Evolutionary conservation across 2,113 vertebrate species (phyloP).

Genomic region (Bos javanicus): DNA sequence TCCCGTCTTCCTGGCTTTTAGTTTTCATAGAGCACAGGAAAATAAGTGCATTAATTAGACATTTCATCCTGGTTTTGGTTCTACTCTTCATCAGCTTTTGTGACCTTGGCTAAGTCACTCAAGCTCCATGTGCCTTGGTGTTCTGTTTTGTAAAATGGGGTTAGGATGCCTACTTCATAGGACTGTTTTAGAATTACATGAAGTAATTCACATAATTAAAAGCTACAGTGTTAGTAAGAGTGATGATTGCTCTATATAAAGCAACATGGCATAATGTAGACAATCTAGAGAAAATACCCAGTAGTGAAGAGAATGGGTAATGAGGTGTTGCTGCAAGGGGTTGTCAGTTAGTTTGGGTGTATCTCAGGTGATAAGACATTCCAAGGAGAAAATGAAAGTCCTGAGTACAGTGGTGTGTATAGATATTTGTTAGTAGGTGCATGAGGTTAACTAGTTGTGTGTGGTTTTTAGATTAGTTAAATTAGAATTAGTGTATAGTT

Average conservation of each 20-base stretch:
- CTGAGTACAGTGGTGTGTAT: not conserved
- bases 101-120: not conserved
- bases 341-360: not conserved
- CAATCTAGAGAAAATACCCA: not conserved
- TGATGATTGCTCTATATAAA: not conserved
- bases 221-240: not conserved
- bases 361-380: not conserved
- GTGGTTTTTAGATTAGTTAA: not conserved
- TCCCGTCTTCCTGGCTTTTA: not conserved
- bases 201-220: conserved; percentile 21
- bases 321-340: not conserved
- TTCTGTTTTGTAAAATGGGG: not conserved
- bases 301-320: not conserved
- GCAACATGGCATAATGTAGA: not conserved
- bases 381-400: not conserved
- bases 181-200: conserved; percentile 3
- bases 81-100: not conserved
- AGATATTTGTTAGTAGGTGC: not conserved
- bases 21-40: not conserved
- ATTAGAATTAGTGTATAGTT: not conserved
- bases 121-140: not conserved
- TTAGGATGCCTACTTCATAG: not conserved
- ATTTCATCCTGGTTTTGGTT: not conserved
- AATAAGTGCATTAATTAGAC: not conserved
- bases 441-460: not conserved